phyloP scores from a whole-genome alignment of 2,113 vertebrate species.

The Phyllopteryx taeniolatus region DNA sequence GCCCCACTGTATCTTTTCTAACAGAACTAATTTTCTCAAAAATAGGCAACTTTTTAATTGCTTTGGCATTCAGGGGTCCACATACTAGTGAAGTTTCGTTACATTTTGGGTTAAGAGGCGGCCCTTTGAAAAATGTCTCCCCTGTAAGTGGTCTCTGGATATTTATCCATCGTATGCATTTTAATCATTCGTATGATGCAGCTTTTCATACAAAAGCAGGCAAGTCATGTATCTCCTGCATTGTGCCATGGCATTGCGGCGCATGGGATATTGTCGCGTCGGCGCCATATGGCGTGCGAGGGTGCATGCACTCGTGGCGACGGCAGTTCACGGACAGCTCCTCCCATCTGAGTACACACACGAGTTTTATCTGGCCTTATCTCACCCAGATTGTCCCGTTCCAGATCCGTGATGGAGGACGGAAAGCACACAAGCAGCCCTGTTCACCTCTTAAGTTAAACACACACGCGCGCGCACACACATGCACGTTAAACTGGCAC shows the following conservation, averaged over 20 bases:
- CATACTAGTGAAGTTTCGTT: too few species aligned
- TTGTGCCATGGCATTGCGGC: neutral
- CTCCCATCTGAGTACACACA: constrained; percentile 73
- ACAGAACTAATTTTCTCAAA: too few species aligned
- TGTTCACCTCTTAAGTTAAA: constrained; percentile 18
- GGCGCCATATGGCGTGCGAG: constrained; percentile 54
- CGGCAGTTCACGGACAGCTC: constrained; percentile 57
- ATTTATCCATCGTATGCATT: too few species aligned
- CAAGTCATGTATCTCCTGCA: neutral
- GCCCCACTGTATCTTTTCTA: too few species aligned
- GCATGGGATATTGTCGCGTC: constrained; percentile 35
- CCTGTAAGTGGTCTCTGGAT: too few species aligned
- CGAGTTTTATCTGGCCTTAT: constrained; percentile 55
- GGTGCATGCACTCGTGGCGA: constrained; percentile 7
- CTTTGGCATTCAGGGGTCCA: too few species aligned
- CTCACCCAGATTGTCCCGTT: constrained; percentile 57
- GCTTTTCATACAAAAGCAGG: neutral
- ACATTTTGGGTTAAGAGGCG: too few species aligned
- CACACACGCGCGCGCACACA: constrained; percentile 30
- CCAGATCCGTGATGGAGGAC: constrained; percentile 62
- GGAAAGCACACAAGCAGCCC: constrained; percentile 22
- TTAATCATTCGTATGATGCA: neutral
- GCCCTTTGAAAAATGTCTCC: too few species aligned
- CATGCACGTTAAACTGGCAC: constrained; percentile 13
- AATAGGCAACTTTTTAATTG: too few species aligned